These are phyloP conservation scores for Lagria hirta DNA, from an alignment of 2,888 invertebrate species.

Conservation along the genomic window DNA sequence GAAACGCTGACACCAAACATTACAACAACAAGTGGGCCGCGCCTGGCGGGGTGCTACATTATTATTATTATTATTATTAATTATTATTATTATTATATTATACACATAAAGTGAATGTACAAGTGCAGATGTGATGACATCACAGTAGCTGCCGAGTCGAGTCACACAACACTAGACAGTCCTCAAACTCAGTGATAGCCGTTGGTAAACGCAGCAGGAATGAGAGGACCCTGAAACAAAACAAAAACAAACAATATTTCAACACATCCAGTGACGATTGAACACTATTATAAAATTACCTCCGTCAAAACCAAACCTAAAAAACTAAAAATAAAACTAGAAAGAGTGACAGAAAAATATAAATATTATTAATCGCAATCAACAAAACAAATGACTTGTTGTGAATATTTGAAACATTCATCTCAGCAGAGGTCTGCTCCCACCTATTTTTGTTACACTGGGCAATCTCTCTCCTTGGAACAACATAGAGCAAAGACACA, in stretches of 20 bases:
- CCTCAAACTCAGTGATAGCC: slow-evolving; percentile 84
- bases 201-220: slow-evolving; percentile 98
- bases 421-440: too few relatives aligned
- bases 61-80: slow-evolving; percentile 40
- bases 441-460: too few relatives aligned
- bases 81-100: slow-evolving; percentile 44
- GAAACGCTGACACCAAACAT: slow-evolving; percentile 55
- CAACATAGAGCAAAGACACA: too few relatives aligned
- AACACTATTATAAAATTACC: too few relatives aligned
- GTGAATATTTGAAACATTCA: too few relatives aligned
- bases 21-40: slow-evolving; percentile 56
- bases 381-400: too few relatives aligned
- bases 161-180: slow-evolving; percentile 54
- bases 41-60: slow-evolving; percentile 55
- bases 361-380: too few relatives aligned
- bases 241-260: not conserved
- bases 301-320: slow-evolving; percentile 5
- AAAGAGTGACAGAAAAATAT: too few relatives aligned
- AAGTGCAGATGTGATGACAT: slow-evolving; percentile 55
- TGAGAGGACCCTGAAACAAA: slow-evolving; percentile 87
- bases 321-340: slow-evolving; percentile 12
- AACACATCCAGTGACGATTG: too few relatives aligned
- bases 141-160: slow-evolving; percentile 55
- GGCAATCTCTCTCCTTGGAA: too few relatives aligned
- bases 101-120: slow-evolving; percentile 56